Evolutionary conservation across 2,113 vertebrate species (phyloP).

Genomic region (Cavia porcellus): DNA sequence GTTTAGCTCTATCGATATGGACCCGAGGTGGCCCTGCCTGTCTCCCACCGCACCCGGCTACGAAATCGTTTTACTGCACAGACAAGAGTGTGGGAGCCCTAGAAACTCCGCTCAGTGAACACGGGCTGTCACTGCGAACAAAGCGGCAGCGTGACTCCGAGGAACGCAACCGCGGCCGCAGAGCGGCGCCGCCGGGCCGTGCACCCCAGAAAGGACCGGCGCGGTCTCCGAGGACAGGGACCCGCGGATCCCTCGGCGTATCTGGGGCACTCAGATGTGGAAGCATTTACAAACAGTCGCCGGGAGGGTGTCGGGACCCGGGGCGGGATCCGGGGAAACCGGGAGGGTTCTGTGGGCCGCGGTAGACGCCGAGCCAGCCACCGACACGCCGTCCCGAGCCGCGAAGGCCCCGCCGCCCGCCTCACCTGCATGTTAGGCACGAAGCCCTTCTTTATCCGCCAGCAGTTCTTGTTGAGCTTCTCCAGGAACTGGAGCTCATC

Average conservation of each 20-base stretch:
- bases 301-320: too few species aligned
- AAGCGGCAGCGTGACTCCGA: neutral
- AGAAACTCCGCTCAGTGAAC: neutral
- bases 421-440: constrained; percentile 98
- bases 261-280: neutral
- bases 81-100: fast-evolving
- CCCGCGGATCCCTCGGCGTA: fast-evolving
- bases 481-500: constrained; percentile 97
- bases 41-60: neutral
- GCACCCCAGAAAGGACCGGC: neutral
- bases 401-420: constrained; percentile 13
- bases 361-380: too few species aligned
- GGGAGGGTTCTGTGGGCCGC: neutral
- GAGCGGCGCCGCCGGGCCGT: neutral
- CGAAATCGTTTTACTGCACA: neutral
- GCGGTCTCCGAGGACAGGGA: neutral
- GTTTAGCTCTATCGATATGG: too few species aligned
- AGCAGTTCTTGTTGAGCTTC: constrained; percentile 93
- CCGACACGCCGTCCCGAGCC: neutral
- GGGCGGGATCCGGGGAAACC: neutral
- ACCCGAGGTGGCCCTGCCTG: neutral
- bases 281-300: too few species aligned
- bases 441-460: constrained; percentile 98
- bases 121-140: neutral
- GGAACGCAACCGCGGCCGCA: too few species aligned